phyloP scores from a whole-genome alignment of 2,113 vertebrate species.

The Brienomyrus longianalis region DNA sequence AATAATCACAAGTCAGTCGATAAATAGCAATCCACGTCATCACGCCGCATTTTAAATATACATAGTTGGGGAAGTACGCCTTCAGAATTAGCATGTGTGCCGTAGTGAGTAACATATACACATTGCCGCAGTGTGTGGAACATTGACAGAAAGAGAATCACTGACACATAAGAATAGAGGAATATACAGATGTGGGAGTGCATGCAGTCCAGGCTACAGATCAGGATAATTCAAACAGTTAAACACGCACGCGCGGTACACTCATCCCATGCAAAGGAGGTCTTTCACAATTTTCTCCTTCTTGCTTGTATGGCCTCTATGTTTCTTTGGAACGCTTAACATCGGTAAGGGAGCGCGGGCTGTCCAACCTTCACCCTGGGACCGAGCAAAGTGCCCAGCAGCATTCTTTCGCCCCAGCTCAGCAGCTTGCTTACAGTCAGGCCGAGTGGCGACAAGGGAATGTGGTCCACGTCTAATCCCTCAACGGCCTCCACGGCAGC shows the following conservation, averaged over 20 bases:
- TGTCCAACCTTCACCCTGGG: constrained; percentile 56
- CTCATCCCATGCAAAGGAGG: background rate
- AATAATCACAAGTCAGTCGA: constrained; percentile 25
- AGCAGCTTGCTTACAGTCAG: constrained; percentile 57
- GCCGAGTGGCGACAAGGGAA: constrained; percentile 50
- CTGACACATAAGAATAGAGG: background rate
- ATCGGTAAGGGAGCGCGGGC: constrained; percentile 51
- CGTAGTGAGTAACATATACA: background rate
- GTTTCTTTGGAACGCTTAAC: constrained; percentile 37
- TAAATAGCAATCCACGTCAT: constrained; percentile 29
- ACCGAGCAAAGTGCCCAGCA: constrained; percentile 50
- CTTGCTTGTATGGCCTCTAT: background rate
- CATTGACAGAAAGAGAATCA: constrained; percentile 14
- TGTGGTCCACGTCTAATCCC: constrained; percentile 20
- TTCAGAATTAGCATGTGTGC: background rate
- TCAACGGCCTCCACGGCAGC: constrained; percentile 35
- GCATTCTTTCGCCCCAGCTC: constrained; percentile 58
- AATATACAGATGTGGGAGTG: constrained; percentile 14
- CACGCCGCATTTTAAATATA: constrained; percentile 21
- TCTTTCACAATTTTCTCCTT: background rate
- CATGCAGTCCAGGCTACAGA: constrained; percentile 31
- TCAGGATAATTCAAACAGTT: background rate
- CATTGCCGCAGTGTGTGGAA: constrained; percentile 22
- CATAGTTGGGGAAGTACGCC: constrained; percentile 14
- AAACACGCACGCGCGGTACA: background rate